Evolutionary conservation across 1,140 invertebrate species (phyloP).

Genomic region (Zaprionus inermis): DNA sequence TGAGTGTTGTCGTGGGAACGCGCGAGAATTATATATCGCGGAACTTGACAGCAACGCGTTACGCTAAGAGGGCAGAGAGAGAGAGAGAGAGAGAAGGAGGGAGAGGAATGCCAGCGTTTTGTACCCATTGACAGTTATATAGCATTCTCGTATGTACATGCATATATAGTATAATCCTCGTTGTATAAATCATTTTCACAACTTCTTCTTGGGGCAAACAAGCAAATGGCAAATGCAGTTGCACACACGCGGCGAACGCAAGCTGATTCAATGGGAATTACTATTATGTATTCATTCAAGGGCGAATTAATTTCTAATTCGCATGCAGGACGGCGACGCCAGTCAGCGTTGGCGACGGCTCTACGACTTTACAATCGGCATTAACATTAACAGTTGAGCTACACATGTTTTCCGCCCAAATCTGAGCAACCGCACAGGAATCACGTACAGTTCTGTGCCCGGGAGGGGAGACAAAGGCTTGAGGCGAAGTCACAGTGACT

Average conservation of each 20-base stretch:
- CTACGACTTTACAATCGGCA: slow-evolving; percentile 57
- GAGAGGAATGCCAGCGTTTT: slow-evolving; percentile 47
- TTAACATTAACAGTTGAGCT: slow-evolving; percentile 78
- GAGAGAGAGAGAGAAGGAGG: slow-evolving; percentile 20
- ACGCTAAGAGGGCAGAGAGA: slow-evolving; percentile 38
- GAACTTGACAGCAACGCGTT: slow-evolving; percentile 43
- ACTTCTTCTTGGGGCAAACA: slow-evolving; percentile 15
- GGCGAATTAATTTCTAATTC: slow-evolving; percentile 82
- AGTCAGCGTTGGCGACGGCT: not conserved
- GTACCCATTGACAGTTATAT: slow-evolving; percentile 23
- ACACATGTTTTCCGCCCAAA: slow-evolving; percentile 81
- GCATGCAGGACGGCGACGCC: slow-evolving; percentile 66
- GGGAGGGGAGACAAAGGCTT: not conserved
- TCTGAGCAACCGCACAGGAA: slow-evolving; percentile 68
- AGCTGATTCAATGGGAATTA: slow-evolving; percentile 36
- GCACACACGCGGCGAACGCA: slow-evolving; percentile 50
- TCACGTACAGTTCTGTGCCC: slow-evolving; percentile 59
- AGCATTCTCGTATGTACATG: not conserved
- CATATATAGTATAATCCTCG: slow-evolving; percentile 1
- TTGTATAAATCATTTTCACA: slow-evolving; percentile 41
- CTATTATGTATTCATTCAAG: slow-evolving; percentile 57
- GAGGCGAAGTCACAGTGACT: slow-evolving; percentile 11
- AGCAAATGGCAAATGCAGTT: slow-evolving; percentile 35
- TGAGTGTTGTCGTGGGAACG: slow-evolving; percentile 62
- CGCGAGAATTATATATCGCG: slow-evolving; percentile 30